Evolutionary conservation across 2,113 vertebrate genomes (phyloP), one percentile per base, ranked within the genome.

Genomic region (Sebastes fasciatus): DNA sequence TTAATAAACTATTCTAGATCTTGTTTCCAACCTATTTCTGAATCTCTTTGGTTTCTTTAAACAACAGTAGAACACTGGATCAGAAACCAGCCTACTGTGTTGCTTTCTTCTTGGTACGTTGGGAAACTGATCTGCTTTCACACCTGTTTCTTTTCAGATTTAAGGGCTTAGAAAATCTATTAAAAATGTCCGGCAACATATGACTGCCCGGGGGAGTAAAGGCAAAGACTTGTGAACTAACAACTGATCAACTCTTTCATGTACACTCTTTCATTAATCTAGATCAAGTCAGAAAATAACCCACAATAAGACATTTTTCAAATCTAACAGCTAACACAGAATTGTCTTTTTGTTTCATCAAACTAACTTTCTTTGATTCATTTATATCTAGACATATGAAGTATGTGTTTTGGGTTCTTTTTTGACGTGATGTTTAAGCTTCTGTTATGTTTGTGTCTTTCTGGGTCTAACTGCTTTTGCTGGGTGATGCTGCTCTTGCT

Each of bases 141-240:
- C 69, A 55, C 76, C 72, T 86, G 8, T 86, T 76, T 83, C 86
- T 79, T 95, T 95, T 90, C 94, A 96, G 94, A 94, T 96, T 90
- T 92, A 95, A 80, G 88, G 95, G 93, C 80, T 92, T 95, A 91
- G 92, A 89, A 82, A 91, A 70, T 88, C 83, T 95, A 71, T 57
- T 93, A 87, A 93, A 93, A 79, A 83, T 83, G 67, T 79, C 92
- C 82, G 87, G 75, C 63, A 81, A 91, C 80, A 87, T 61, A 68
- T 94, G 92, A 95, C 86, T 86, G 70, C 91, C 87, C 10, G 46
- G 70, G 68, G 81, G 74, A 90, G 42, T 77, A 68, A 84, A 88
- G 78, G 75, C 84, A 79, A 88, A 82, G 67, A 80, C 60, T 65
- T 81, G 57, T 85, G 26, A 85, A 86, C 72, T 88, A 82, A 81